phyloP scores from a whole-genome alignment of 2,113 vertebrate species.

The Salvelinus sp. region DNA sequence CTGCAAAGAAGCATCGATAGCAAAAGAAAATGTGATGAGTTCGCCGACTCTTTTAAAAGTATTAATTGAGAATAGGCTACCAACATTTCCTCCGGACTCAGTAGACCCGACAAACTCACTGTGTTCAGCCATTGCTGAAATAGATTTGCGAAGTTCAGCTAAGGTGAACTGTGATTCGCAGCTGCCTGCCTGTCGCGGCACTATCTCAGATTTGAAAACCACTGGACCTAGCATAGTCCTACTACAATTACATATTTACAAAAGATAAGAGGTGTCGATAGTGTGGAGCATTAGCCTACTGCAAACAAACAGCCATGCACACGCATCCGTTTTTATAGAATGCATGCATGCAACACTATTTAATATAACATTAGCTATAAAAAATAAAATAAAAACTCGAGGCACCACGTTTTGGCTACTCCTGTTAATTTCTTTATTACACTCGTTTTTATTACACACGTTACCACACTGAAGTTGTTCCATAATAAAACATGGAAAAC shows the following conservation, averaged over 20 bases:
- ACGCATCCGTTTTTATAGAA: no score
- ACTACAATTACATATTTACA: neutral
- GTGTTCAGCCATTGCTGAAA: conserved; percentile 51
- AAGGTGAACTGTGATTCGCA: conserved; percentile 68
- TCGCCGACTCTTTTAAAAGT: neutral
- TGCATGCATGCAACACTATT: no score
- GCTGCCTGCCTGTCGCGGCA: conserved; percentile 40
- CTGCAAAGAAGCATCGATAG: neutral
- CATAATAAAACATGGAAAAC: no score
- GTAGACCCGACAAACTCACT: conserved; percentile 44
- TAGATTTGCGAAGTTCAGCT: conserved; percentile 75
- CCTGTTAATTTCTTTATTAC: no score
- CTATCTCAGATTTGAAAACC: neutral
- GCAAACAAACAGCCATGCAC: neutral
- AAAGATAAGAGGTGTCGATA: neutral
- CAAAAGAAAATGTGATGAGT: neutral
- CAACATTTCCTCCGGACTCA: conserved; percentile 1
- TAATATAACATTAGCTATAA: no score
- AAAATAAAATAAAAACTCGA: no score
- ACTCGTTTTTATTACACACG: no score
- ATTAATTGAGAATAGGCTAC: conserved; percentile 7
- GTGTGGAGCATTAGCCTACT: neutral
- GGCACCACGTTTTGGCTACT: no score
- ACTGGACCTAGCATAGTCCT: neutral
- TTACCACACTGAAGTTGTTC: no score